phyloP scores from a whole-genome alignment of 2,888 invertebrate genomes.

The Agrotis puta region DNA sequence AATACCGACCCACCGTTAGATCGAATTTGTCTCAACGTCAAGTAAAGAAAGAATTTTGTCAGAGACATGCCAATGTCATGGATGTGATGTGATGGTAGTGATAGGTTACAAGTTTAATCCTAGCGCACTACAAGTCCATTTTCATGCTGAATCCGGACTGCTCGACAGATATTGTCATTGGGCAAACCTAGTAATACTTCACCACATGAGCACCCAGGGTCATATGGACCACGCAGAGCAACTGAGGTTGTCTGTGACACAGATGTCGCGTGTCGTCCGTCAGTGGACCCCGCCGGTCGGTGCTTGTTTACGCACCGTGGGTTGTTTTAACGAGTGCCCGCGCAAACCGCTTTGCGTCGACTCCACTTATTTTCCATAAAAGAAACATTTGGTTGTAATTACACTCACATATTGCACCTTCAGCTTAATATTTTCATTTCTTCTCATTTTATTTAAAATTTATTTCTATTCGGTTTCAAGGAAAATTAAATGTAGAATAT shows the following conservation, averaged over 20 bases:
- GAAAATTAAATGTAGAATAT: slow-evolving; percentile 1
- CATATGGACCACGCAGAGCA: neutral
- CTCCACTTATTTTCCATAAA: slow-evolving; percentile 62
- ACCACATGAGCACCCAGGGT: too few relatives aligned
- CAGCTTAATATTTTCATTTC: slow-evolving; percentile 28
- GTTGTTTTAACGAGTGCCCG: slow-evolving; percentile 63
- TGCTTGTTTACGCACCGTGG: slow-evolving; percentile 59
- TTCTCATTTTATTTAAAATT: slow-evolving; percentile 26
- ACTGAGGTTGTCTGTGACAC: too few relatives aligned
- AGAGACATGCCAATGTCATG: too few relatives aligned
- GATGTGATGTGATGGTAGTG: too few relatives aligned
- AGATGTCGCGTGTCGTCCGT: neutral
- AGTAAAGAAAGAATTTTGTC: too few relatives aligned
- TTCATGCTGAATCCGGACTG: too few relatives aligned
- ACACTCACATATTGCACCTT: slow-evolving; percentile 38
- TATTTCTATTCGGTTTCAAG: slow-evolving; percentile 15
- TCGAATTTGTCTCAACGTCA: too few relatives aligned
- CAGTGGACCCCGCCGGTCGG: slow-evolving; percentile 12
- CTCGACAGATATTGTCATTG: neutral
- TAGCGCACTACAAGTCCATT: too few relatives aligned
- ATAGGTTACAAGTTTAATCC: too few relatives aligned
- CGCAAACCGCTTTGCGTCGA: slow-evolving; percentile 44
- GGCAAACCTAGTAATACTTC: neutral
- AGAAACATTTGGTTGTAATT: slow-evolving; percentile 66
- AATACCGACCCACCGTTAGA: too few relatives aligned